phyloP scores from a whole-genome alignment of 2,888 invertebrate genomes.

The Rhaphigaster nebulosa region DNA sequence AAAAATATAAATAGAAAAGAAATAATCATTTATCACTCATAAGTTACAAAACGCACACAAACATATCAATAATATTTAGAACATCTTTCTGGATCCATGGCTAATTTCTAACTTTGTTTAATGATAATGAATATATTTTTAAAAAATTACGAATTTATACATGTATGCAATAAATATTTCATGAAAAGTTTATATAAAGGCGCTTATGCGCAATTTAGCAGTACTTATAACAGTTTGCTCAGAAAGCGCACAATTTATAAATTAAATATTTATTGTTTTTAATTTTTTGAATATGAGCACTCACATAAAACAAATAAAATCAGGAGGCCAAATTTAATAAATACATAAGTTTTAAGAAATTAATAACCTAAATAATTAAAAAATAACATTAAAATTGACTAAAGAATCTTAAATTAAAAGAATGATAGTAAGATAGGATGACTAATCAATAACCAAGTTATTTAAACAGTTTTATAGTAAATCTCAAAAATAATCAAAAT shows the following conservation, averaged over 20 bases:
- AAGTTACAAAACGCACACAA: constrained; percentile 44
- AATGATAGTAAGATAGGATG: not conserved
- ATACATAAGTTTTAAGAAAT: not conserved
- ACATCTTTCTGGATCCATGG: not conserved
- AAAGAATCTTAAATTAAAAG: constrained; percentile 43
- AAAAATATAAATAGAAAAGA: not conserved
- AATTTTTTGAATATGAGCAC: not conserved
- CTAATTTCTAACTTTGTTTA: constrained; percentile 27
- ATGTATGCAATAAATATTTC: not conserved
- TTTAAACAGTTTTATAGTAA: not conserved
- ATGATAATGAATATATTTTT: not conserved
- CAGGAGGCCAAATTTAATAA: not conserved
- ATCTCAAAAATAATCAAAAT: not conserved
- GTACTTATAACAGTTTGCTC: not conserved
- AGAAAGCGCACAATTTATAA: constrained; percentile 6
- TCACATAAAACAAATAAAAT: not conserved
- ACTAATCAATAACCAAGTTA: not conserved
- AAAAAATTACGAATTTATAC: not conserved
- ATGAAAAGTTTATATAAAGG: not conserved
- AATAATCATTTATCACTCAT: constrained; percentile 9
- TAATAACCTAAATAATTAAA: not conserved
- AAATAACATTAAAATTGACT: constrained; percentile 40
- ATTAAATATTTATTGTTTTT: not conserved
- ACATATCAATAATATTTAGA: not conserved
- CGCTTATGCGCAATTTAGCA: not conserved